Evolutionary conservation across 92 coral and sea anemone species (phyloP).

Genomic region (Umimayanthus chanpuru): DNA sequence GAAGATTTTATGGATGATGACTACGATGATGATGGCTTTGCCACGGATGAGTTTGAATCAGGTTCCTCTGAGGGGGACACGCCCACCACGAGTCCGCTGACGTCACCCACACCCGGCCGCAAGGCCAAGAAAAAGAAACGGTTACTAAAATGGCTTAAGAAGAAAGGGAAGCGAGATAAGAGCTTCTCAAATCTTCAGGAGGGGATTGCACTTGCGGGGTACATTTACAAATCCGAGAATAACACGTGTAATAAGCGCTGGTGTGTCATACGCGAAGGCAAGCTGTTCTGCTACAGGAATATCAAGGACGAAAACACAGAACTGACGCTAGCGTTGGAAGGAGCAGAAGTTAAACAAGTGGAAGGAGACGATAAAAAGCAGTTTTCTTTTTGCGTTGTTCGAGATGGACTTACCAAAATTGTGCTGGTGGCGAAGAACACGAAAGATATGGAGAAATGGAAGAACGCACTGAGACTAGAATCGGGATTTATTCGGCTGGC

Average conservation of each 20-base stretch:
- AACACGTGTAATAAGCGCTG: constrained; percentile 71
- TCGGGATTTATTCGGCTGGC: constrained; percentile 84
- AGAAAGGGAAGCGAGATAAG: constrained; percentile 68
- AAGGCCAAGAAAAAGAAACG: constrained; percentile 78
- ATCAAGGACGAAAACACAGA: constrained; percentile 84
- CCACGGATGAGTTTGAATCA: constrained; percentile 80
- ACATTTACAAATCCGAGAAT: constrained; percentile 71
- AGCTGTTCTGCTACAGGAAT: constrained; percentile 81
- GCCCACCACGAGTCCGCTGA: constrained; percentile 49
- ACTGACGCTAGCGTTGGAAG: constrained; percentile 72
- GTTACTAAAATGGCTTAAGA: constrained; percentile 84
- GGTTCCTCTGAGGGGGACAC: constrained; percentile 80
- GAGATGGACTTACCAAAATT: constrained; percentile 65
- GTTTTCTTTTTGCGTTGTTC: constrained; percentile 72
- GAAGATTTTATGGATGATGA: constrained; percentile 55
- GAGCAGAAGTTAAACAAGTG: constrained; percentile 68
- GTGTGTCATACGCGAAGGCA: constrained; percentile 86
- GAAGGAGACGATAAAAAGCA: constrained; percentile 68
- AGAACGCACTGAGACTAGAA: constrained; percentile 78
- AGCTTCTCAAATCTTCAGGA: constrained; percentile 81
- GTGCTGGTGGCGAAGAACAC: constrained; percentile 75
- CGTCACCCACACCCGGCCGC: constrained; percentile 66
- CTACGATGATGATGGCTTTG: constrained; percentile 81
- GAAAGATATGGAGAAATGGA: constrained; percentile 89
- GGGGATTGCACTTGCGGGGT: constrained; percentile 88